phyloP scores from a whole-genome alignment of 37 sponge, comb jelly and placozoan genomes.

The Oscarella lobularis region DNA sequence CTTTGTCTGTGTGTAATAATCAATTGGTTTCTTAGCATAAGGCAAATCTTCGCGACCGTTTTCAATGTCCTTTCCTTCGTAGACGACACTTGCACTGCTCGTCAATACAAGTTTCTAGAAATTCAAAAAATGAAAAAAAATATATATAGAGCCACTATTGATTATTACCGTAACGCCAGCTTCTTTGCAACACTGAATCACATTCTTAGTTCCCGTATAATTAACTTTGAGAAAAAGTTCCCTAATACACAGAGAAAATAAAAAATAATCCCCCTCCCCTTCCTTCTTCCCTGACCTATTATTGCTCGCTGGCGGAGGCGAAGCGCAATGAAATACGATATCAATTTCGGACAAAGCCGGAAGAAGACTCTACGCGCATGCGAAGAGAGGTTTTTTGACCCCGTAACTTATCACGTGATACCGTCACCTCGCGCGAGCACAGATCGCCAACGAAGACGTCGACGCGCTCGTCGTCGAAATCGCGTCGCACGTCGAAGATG shows the following conservation, averaged over 20 bases:
- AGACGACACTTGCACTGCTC: conserved; percentile 84
- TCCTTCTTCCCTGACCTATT: conserved; percentile 15
- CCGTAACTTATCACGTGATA: too few relatives aligned
- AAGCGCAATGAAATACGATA: conserved; percentile 68
- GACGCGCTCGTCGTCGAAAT: conserved; percentile 34
- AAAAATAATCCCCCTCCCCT: too few relatives aligned
- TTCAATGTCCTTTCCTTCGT: conserved; percentile 56
- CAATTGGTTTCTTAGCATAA: conserved; percentile 62
- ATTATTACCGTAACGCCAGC: conserved; percentile 53
- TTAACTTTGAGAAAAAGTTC: conserved; percentile 63
- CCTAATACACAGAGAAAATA: conserved; percentile 6
- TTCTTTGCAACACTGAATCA: conserved; percentile 53
- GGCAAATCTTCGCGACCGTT: conserved; percentile 75
- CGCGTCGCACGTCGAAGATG: conserved; percentile 57
- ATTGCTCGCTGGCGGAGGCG: conserved; percentile 49
- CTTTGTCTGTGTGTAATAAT: conserved; percentile 82
- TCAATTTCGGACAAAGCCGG: conserved; percentile 43
- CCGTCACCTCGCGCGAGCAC: conserved; percentile 60
- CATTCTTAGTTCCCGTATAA: conserved; percentile 47
- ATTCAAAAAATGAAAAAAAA: not conserved
- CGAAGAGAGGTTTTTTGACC: not conserved
- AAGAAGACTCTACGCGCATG: conserved; percentile 25
- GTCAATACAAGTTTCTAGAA: conserved; percentile 67
- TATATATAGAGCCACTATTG: too few relatives aligned
- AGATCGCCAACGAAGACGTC: conserved; percentile 58